A percentile compares a stretch with the other conserved stretches of the same genome.
These are phyloP conservation scores for Cataglyphis rosenhaueri DNA, from an alignment of 2,888 invertebrate genomes.

Conservation along the genomic window DNA sequence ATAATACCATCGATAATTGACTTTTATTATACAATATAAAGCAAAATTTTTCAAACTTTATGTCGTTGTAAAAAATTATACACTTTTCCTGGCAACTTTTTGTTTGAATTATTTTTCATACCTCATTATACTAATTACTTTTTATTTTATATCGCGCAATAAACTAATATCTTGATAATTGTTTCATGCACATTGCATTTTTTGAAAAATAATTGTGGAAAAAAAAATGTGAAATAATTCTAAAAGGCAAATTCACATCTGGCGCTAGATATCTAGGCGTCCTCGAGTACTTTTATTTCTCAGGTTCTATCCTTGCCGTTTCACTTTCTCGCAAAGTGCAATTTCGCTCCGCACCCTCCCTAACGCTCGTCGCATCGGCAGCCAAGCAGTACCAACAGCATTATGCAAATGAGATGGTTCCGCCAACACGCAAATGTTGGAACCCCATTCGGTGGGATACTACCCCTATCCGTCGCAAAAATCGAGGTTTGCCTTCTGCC, in stretches of 20 bases:
- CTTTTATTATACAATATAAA: conserved; percentile 25
- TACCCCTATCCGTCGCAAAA: conserved; percentile 63
- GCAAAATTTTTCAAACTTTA: neutral
- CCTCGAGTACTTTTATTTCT: neutral
- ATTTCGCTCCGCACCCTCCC: conserved; percentile 44
- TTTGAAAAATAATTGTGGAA: neutral
- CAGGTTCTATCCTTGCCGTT: conserved; percentile 63
- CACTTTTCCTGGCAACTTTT: neutral
- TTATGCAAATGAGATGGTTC: conserved; percentile 82
- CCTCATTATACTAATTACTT: neutral
- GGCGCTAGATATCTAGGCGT: conserved; percentile 48
- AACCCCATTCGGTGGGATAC: conserved; percentile 69
- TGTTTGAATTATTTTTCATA: neutral
- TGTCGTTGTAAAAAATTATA: neutral
- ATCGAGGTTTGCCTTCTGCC: conserved; percentile 68
- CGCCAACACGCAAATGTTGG: conserved; percentile 75
- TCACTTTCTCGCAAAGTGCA: conserved; percentile 75
- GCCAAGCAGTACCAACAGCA: conserved; percentile 79
- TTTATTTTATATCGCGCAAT: neutral
- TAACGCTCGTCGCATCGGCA: conserved; percentile 61
- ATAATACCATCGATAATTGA: conserved; percentile 20
- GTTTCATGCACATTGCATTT: neutral
- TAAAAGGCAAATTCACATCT: conserved; percentile 63
- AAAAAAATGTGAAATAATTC: neutral
- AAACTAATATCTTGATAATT: neutral